Evolutionary conservation across 2,113 vertebrate species (phyloP).

Genomic region (Malurus melanocephalus): DNA sequence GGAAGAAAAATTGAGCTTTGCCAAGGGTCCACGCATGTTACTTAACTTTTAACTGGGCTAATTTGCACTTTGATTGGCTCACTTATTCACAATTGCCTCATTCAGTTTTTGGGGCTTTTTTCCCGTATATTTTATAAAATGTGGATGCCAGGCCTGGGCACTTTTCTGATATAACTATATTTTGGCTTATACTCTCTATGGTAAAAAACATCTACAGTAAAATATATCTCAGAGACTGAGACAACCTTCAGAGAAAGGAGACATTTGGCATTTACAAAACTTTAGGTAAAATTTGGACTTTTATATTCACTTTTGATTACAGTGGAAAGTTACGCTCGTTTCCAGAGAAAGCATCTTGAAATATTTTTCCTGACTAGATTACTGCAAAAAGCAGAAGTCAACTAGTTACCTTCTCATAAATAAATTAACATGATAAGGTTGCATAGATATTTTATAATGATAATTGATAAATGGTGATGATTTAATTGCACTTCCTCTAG

Average conservation of each 20-base stretch:
- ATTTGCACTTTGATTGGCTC: background rate
- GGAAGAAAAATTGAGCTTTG: background rate
- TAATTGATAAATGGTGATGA: slow-evolving; percentile 74
- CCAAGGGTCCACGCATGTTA: accelerated
- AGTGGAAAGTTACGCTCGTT: background rate
- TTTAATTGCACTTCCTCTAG: slow-evolving; percentile 77
- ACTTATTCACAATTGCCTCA: background rate
- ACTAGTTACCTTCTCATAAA: slow-evolving; percentile 62
- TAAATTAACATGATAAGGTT: slow-evolving; percentile 66
- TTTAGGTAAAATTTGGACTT: background rate
- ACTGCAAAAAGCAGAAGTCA: slow-evolving; percentile 48
- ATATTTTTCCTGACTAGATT: slow-evolving; percentile 31
- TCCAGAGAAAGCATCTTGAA: background rate
- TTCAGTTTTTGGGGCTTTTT: background rate
- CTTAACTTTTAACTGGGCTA: background rate
- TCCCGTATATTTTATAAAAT: background rate
- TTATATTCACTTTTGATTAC: background rate
- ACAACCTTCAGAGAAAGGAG: background rate
- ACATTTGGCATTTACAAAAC: background rate
- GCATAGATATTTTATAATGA: slow-evolving; percentile 69
- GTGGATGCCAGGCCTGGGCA: background rate
- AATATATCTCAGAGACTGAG: background rate
- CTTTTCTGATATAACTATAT: background rate
- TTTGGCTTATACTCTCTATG: background rate
- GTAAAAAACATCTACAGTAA: background rate